Evolutionary conservation across 37 sponge, comb jelly and placozoan genomes (phyloP), one percentile per base, ranked within the genome.

Genomic region (Ianthella basta): DNA sequence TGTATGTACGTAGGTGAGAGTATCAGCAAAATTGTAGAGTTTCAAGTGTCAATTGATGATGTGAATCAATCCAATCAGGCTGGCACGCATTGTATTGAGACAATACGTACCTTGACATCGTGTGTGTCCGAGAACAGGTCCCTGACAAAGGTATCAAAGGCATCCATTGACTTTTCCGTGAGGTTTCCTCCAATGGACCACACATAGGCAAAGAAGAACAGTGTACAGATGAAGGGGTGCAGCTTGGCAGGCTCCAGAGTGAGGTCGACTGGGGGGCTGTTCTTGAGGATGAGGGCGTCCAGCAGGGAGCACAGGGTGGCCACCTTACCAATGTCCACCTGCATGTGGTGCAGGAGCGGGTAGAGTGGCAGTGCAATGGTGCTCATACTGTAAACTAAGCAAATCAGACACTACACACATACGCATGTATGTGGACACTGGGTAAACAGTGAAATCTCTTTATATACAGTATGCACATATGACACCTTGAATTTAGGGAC

Each of bases 171-270:
- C 37, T 85, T 81, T 77, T 96, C 91, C 16, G 88, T 81, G 33
- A 98, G 82, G 88, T 98, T 98, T 0, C 99, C 99, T 20, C 96
- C 97, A 12, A 98, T 23, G 35, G 91, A 59, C 99, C 99, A 98
- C 55, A 91, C 88, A 60, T 96, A 94, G 88, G 91, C 59, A 79
- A 96, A 98, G 55, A 96, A 83, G 87, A 98, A 98, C 27, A 86
- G 82, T 18, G 97, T 96, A 34, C 88, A 85, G 55, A 98, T 88
- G 55, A 98, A 66, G 35, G 97, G 97, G 67, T 94, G 96, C 56
- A 98, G 95, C 29, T 90, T 90, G 50, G 87, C 74, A 35, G 88
- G 74, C 32, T 94, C 96, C 73, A 80, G 86, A 5, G 72, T 86
- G 39, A 92, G 63, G 81, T 98, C 96, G 38, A 91, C 79, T 1